Evolutionary conservation across 2,797 vertebrate genomes (phyloP).

Genomic region (Silurus lanzhouensis): DNA sequence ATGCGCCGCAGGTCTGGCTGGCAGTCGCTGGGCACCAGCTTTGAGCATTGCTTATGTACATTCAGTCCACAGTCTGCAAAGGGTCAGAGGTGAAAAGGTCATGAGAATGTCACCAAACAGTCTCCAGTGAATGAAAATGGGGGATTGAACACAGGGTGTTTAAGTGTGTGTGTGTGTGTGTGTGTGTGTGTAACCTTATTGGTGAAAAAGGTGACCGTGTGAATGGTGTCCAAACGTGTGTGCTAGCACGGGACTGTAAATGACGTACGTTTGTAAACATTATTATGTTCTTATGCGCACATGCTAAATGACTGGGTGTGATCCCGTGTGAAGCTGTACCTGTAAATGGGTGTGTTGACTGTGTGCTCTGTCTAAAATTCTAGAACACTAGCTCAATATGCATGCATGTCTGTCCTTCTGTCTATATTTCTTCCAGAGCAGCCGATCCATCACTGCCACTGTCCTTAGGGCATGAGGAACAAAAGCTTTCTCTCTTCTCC

Average conservation of each 20-base stretch:
- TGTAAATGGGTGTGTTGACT: slow-evolving; percentile 16
- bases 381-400: neutral
- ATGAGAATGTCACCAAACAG: slow-evolving; percentile 3
- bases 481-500: slow-evolving; percentile 18
- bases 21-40: slow-evolving; percentile 96
- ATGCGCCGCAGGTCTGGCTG: slow-evolving; percentile 96
- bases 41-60: slow-evolving; percentile 98
- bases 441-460: slow-evolving; percentile 27
- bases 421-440: neutral
- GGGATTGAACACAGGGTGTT: neutral
- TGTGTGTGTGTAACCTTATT: neutral
- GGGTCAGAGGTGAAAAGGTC: slow-evolving; percentile 38
- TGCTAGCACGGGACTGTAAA: neutral
- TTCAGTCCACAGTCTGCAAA: slow-evolving; percentile 92
- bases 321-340: neutral
- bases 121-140: slow-evolving; percentile 4
- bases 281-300: neutral
- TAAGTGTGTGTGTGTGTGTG: slow-evolving; percentile 10
- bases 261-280: neutral
- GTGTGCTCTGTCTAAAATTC: neutral
- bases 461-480: slow-evolving; percentile 8
- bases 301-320: neutral
- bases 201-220: neutral
- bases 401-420: slow-evolving; percentile 11
- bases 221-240: neutral